Evolutionary conservation across 2,888 invertebrate genomes (phyloP), one percentile per base, ranked within the genome.

Genomic region (Eupithecia exiguata): DNA sequence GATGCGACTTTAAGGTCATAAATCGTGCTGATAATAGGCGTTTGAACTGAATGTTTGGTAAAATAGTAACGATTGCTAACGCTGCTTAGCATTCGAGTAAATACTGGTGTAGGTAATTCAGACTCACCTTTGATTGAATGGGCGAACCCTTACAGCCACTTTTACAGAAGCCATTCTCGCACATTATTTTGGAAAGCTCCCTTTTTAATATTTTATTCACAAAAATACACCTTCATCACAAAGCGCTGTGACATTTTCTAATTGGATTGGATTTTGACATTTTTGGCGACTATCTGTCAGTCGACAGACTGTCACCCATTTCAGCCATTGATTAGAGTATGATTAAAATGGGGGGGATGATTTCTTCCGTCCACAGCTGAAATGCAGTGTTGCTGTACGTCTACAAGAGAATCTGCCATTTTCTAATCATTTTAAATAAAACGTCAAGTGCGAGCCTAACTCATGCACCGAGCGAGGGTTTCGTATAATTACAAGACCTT

Each of bases 91-190:
- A 88, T 82, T 81, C 58, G 43, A 14, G n/a, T 43, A 53, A 72
- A 25, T 25, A 53, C 49, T 53, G 49, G 49, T 53, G 21, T 58
- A 25, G 9, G 7, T 53, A 70, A 67, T 70, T 72, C 70, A 30
- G 71, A 84, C 91, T 87, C 89, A 98, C 98, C 98, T 97, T 94
- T 97, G 96, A 95, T 97, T 98, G 94, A 98, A 97, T 92, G 98
- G 98, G 90, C 98, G 96, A 93, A 98, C 97, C 95, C 98, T 96
- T 84, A 98, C 98, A 87, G 98, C 98, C 89, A 98, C 98, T 96
- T 98, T 98, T 87, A 98, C 97, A 85, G 98, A 98, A 88, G 98
- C 98, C 98, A 98, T 98, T 92, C 87, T 95, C 89, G 91, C 92
- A 90, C 94, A 94, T 94, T 94, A 94, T 94, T 91, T 90, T 89